phyloP scores from a whole-genome alignment of 2,113 vertebrate genomes.

The Pardalotus punctatus region DNA sequence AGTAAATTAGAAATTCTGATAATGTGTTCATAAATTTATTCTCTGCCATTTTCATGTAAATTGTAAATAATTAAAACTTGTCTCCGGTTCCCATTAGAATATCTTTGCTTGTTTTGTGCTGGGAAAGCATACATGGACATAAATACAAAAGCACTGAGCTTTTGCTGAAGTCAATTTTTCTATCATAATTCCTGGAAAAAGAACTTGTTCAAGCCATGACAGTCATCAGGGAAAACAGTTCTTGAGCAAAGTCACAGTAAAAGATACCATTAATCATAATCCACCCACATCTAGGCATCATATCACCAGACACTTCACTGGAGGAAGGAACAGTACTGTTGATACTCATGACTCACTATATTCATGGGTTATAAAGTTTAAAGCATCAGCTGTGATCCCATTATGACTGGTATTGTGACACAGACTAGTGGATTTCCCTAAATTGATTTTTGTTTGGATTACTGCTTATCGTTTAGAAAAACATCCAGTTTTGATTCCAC shows the following conservation, averaged over 20 bases:
- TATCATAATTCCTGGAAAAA: slow-evolving; percentile 6
- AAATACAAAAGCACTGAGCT: neutral
- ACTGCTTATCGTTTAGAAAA: slow-evolving; percentile 37
- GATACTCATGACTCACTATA: slow-evolving; percentile 25
- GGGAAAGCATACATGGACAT: neutral
- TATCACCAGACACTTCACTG: neutral
- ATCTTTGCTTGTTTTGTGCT: neutral
- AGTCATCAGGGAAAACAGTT: neutral
- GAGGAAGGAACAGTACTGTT: slow-evolving; percentile 35
- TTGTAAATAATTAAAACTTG: neutral
- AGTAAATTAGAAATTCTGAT: neutral
- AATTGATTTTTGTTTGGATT: slow-evolving; percentile 25
- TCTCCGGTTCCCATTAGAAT: neutral
- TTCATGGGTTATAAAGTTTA: neutral
- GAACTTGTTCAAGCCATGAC: neutral
- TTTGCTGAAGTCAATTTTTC: neutral
- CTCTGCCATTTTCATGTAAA: neutral
- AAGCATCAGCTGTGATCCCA: neutral
- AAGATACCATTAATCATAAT: slow-evolving; percentile 21
- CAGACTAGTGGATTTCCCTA: neutral
- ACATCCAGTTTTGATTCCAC: slow-evolving; percentile 27
- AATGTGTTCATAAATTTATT: neutral
- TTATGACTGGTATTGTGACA: neutral
- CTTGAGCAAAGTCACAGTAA: neutral
- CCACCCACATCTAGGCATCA: neutral